Base-by-base conservation (phyloP, 2,797 vertebrate genomes). In the Sphenodon punctatus region DNA sequence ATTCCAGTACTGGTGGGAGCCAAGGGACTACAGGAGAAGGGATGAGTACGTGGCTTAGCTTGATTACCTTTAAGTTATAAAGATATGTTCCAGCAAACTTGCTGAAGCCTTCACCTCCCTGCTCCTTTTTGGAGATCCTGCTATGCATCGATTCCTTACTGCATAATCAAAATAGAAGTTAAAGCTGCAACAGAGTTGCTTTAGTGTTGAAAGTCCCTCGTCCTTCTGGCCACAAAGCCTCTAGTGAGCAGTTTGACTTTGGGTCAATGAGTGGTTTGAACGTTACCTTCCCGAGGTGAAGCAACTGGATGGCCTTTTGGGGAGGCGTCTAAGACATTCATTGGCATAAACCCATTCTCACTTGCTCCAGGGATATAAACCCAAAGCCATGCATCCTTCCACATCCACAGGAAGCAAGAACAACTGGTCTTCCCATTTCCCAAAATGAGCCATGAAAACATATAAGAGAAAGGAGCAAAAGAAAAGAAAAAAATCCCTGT, bases 1-100 rank as follows among this genome's bases (percentile, higher is more conserved):
- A 38, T 89, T 85, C 84, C 82, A 89, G 82, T 78, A 91, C 66
- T 81, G 84, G 77, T 85, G 84, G 22, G 67, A 48, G 86, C 55
- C 69, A 49, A 73, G 78, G 70, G 65, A 69, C 69, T 69, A 67
- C 16, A 88, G 78, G 22, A 87, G 78, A 56, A 8, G 70, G 61
- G n/a, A 74, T 9, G 39, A 81, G 56, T 27, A 14, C 2, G 2
- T 6, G 36, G 78, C 56, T 76, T 43, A 67, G 9, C 59, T 16
- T 65, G 36, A 86, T 56, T 48, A 49, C 79, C 55, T 43, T 0
- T 59, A 71, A 61, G 10, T 16, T 1, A 58, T 7, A 41, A 59
- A 60, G 67, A 22, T 22, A 34, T 1, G 27, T 78, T 75, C 80
- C 19, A 80, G 67, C 67, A 80, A 83, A 82, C 1, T 36, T 56